Evolutionary conservation across 2,888 invertebrate species (phyloP), one percentile per base, ranked within the genome.

Genomic region (Vanessa cardui): DNA sequence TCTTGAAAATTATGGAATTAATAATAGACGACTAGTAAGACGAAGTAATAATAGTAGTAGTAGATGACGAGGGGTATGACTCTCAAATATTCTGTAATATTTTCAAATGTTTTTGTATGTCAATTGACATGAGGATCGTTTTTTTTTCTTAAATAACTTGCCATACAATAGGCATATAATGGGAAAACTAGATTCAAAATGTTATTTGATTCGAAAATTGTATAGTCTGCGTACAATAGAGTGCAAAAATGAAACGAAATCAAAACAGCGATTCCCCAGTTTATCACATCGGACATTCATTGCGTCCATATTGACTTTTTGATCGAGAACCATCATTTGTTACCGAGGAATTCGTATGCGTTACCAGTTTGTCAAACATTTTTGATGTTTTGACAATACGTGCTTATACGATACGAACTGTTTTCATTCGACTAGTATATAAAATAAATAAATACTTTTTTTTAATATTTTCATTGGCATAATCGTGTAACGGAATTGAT

Each of bases 271-370:
- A 68, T 71, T 74, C 47, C 73, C 72, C 73, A 70, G 31, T 60
- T 66, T 65, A 20, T 58, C 64, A 64, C 68, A 77, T 79, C 74
- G 80, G 81, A 82, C 84, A 78, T 83, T 83, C 78, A 86, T 85
- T 79, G 80, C 73, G 12, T 73, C 74, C 73, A 75, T 80, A 85
- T 83, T 85, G 85, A 83, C 84, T 84, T 80, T 77, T 78, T 85
- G 87, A 89, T 81, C 78, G 81, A 89, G 84, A 81, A 80, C 73
- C 74, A 77, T 81, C 83, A 84, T 88, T 88, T 83, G 84, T 87
- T 82, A 84, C 73, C 56, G 44, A 44, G 44, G 44, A 44, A 56
- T 61, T 56, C 56, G 54, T 60, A 56, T 66, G 61, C 39, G 61
- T 61, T 61, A 52, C 50, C 61, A 61, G 61, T 66, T 61, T 46